Conservation (phyloP, 2,797 vertebrate genomes). For the Brachyrhaphis roseni region DNA sequence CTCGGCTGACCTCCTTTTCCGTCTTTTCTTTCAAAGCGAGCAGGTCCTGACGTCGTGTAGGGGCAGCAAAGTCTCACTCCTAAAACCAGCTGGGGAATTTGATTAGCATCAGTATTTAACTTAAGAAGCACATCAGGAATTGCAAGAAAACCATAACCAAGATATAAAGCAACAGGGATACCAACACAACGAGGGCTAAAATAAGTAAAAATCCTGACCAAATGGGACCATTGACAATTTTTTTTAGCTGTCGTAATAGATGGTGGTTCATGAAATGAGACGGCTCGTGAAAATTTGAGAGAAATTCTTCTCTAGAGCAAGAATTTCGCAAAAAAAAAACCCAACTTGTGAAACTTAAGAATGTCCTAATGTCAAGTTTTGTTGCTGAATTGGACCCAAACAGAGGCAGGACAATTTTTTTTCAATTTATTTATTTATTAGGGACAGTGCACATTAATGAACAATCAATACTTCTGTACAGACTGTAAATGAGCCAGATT, state of each 20-base stretch:
- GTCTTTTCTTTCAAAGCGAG: not conserved
- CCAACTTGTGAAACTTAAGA: not conserved
- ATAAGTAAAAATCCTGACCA: not conserved
- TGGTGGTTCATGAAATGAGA: not conserved
- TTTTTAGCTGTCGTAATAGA: not conserved
- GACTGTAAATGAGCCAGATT: no score
- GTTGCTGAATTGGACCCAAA: not conserved
- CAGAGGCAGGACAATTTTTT: not conserved
- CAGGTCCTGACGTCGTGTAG: not conserved
- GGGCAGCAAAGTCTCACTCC: not conserved
- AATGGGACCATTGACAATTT: not conserved
- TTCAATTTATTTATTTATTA: no score
- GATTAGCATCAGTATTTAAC: not conserved
- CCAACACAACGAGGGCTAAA: not conserved
- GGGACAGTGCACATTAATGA: no score
- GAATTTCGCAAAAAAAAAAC: not conserved
- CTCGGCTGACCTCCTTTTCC: conserved; percentile 3
- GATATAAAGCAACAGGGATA: not conserved
- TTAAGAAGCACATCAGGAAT: not conserved
- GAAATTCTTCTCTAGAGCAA: not conserved
- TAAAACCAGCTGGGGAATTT: not conserved
- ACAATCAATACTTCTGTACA: no score
- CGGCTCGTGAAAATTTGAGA: no score
- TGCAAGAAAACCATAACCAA: not conserved
- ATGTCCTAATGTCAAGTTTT: not conserved